Evolutionary conservation across 2,113 vertebrate species (phyloP), one percentile per base, ranked within the genome.

Genomic region (Labrus mixtus): DNA sequence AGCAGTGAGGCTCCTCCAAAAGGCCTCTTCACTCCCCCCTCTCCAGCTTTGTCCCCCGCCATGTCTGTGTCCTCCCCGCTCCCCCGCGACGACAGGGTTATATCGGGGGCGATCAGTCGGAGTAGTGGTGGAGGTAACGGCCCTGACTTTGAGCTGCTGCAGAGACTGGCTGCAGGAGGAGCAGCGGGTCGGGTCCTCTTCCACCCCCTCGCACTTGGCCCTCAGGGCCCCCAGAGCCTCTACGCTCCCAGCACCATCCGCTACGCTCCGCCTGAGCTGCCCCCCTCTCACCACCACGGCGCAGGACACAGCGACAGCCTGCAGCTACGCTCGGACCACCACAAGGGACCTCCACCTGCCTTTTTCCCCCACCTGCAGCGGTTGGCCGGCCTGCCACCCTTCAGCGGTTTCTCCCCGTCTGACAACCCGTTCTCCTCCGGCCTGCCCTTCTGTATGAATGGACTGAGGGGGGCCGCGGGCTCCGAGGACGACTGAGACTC

Each of bases 301-400:
- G 69, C 79, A 1, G 89, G 84, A 61, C 92, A 92, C 76, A 76
- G 88, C 48, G 87, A 94, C 70, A 91, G 92, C 86, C 80, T 91
- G 82, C 78, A 92, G 90, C 86, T 92, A 78, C 82, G 76, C 77
- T 89, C 86, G 33, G 93, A 93, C 88, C 94, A 58, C 88, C 94
- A 93, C 90, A 93, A 93, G 90, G 91, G 92, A 66, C 88, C 91
- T 64, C 94, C 94, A 55, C 87, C 92, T 15, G 81, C 95, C 76
- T 89, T 97, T 90, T 97, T 96, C 82, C 96, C 96, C 4, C 96
- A 96, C 82, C 93, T 97, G 66, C 96, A 96, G 92, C 92, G 96
- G 87, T 90, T 97, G 65, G 90, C 94, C 1, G 93, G 92, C 84
- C 87, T 95, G 62, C 94, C 94, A 50, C 94, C 95, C 68, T 96